phyloP scores from a whole-genome alignment of 2,888 invertebrate species.

The Ophion slaviceki region DNA sequence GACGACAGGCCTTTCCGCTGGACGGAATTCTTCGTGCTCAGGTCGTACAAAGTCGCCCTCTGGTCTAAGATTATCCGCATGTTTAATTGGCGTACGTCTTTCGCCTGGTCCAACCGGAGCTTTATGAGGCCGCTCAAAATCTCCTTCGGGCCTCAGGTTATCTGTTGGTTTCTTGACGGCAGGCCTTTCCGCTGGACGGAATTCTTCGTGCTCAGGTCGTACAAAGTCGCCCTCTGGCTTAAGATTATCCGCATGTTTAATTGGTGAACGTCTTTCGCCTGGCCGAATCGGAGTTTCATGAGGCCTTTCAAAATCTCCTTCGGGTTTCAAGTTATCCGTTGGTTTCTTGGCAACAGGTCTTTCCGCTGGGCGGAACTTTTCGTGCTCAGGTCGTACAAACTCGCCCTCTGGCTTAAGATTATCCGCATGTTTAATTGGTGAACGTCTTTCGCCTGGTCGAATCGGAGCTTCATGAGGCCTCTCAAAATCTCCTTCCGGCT shows the following conservation, averaged over 20 bases:
- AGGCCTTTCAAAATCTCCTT: slow-evolving; percentile 84
- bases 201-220: slow-evolving; percentile 82
- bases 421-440: slow-evolving; percentile 81
- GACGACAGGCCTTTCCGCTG: slow-evolving; percentile 75
- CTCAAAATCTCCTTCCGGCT: slow-evolving; percentile 83
- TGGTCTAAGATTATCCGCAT: slow-evolving; percentile 83
- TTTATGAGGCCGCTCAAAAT: slow-evolving; percentile 84
- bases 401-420: slow-evolving; percentile 84
- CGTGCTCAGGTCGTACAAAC: slow-evolving; percentile 80
- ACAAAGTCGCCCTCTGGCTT: slow-evolving; percentile 83
- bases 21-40: slow-evolving; percentile 82
- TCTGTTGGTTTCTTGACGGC: slow-evolving; percentile 80
- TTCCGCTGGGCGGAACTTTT: slow-evolving; percentile 82
- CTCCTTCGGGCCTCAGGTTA: slow-evolving; percentile 86
- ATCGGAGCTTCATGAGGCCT: too few species aligned
- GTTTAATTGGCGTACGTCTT: slow-evolving; percentile 78
- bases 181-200: slow-evolving; percentile 82
- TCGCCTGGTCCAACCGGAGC: slow-evolving; percentile 76
- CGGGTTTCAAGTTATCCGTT: slow-evolving; percentile 85
- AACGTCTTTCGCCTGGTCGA: too few species aligned
- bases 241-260: slow-evolving; percentile 85
- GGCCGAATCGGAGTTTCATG: slow-evolving; percentile 84
- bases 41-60: slow-evolving; percentile 86
- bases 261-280: slow-evolving; percentile 82
- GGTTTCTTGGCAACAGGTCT: slow-evolving; percentile 81